A percentile compares a stretch with the other conserved stretches of the same genome.
phyloP scores from a whole-genome alignment of 2,113 vertebrate genomes.

The Dicerorhinus sumatrensis region DNA sequence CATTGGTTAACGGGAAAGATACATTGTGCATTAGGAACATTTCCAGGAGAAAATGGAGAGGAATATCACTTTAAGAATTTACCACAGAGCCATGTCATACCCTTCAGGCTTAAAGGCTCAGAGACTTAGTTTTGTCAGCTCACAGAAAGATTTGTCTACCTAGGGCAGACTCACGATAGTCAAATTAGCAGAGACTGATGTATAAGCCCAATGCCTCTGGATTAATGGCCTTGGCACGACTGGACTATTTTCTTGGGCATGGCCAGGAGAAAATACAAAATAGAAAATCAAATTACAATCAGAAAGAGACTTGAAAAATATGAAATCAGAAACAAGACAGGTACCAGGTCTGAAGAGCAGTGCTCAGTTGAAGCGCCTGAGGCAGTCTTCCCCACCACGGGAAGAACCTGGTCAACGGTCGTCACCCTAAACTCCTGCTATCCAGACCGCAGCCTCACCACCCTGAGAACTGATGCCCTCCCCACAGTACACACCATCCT shows the following conservation, averaged over 20 bases:
- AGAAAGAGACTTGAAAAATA: background rate
- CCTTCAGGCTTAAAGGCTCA: background rate
- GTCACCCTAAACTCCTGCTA: background rate
- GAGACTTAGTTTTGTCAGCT: background rate
- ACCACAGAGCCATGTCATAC: background rate
- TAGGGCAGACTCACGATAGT: background rate
- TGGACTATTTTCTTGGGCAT: background rate
- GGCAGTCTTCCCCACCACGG: accelerated
- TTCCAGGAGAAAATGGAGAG: background rate
- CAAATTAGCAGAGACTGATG: background rate
- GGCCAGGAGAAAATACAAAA: background rate
- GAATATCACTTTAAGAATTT: background rate
- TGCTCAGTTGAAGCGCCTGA: background rate
- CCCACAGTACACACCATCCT: background rate
- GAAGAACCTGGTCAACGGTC: background rate
- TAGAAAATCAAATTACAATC: background rate
- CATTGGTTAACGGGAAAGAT: background rate
- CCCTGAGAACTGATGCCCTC: background rate
- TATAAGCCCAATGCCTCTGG: background rate
- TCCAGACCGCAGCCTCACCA: background rate
- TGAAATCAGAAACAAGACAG: background rate
- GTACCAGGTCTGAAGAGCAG: background rate
- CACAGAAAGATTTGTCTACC: background rate
- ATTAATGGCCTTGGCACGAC: background rate
- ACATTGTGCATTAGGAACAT: background rate